phyloP scores from a whole-genome alignment of 2,113 vertebrate genomes.

The Polypterus bichir region DNA sequence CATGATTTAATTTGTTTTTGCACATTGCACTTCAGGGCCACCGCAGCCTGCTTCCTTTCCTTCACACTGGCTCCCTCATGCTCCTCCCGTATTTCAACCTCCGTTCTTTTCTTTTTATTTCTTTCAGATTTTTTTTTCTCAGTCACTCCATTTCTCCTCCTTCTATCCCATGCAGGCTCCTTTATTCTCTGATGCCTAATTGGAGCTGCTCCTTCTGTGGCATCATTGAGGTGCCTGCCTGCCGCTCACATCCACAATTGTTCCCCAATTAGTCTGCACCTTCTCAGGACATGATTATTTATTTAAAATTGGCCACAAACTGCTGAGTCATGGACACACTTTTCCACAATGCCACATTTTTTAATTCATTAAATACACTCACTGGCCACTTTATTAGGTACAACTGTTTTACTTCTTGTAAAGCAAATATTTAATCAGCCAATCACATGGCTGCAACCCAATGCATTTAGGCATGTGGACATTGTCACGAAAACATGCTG shows the following conservation, averaged over 20 bases:
- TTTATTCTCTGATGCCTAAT: constrained; percentile 14
- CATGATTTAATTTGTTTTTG: neutral
- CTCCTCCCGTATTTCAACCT: constrained; percentile 9
- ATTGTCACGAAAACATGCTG: no score
- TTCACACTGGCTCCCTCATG: constrained; percentile 5
- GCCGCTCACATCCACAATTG: neutral
- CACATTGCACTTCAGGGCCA: neutral
- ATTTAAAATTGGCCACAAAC: no score
- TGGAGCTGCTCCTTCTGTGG: constrained; percentile 6
- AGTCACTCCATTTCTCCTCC: neutral
- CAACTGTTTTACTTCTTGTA: no score
- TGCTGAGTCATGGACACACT: neutral
- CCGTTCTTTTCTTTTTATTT: neutral
- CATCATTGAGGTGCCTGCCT: constrained; percentile 1
- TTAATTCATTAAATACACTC: neutral
- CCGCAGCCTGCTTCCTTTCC: constrained; percentile 14
- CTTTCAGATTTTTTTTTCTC: neutral
- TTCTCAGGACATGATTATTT: no score
- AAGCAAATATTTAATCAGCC: no score
- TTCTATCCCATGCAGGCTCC: neutral
- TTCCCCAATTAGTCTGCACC: neutral
- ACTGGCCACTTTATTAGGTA: no score
- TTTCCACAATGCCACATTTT: neutral
- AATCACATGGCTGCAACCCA: no score
- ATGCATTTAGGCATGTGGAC: no score